Evolutionary conservation across 2,888 invertebrate genomes (phyloP).

Genomic region (Chorisops tibialis): DNA sequence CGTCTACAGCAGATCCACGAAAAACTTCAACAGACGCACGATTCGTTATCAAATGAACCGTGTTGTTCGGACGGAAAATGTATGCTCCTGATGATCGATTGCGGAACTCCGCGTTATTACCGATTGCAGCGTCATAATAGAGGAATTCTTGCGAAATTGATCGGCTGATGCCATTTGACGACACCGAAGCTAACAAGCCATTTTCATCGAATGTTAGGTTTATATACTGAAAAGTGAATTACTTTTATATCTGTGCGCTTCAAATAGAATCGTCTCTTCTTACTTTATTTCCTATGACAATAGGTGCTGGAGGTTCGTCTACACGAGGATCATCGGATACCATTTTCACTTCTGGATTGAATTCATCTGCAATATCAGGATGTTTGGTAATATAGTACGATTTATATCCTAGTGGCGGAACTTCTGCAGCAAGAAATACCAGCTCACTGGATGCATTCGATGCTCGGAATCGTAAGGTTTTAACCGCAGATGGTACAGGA

Average conservation of each 20-base stretch:
- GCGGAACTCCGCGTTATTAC: conserved; percentile 59
- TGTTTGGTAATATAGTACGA: conserved; percentile 52
- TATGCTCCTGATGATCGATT: conserved; percentile 89
- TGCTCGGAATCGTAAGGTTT: conserved; percentile 59
- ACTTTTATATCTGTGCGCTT: not conserved
- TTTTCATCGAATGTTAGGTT: conserved; percentile 39
- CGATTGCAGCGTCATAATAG: conserved; percentile 68
- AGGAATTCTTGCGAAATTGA: conserved; percentile 60
- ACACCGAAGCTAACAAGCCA: conserved; percentile 30
- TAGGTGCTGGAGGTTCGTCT: not conserved
- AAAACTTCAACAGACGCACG: conserved; percentile 41
- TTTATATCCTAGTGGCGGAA: conserved; percentile 63
- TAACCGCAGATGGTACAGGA: conserved; percentile 59
- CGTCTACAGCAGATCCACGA: conserved; percentile 66
- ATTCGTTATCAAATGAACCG: conserved; percentile 41
- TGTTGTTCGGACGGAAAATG: conserved; percentile 70
- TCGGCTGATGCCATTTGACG: conserved; percentile 39
- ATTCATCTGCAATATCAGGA: not conserved
- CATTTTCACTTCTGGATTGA: conserved; percentile 16
- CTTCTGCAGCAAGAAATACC: conserved; percentile 62
- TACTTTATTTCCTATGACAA: conserved; percentile 29
- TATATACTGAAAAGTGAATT: conserved; percentile 38
- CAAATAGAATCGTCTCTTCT: not conserved
- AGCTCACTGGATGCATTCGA: conserved; percentile 66
- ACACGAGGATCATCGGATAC: conserved; percentile 17